Percentiles rank a stretch among this genome's conserved stretches.
These are phyloP conservation scores for Lordiphosa collinella DNA, from an alignment of 1,140 invertebrate genomes.

Conservation along the genomic window DNA sequence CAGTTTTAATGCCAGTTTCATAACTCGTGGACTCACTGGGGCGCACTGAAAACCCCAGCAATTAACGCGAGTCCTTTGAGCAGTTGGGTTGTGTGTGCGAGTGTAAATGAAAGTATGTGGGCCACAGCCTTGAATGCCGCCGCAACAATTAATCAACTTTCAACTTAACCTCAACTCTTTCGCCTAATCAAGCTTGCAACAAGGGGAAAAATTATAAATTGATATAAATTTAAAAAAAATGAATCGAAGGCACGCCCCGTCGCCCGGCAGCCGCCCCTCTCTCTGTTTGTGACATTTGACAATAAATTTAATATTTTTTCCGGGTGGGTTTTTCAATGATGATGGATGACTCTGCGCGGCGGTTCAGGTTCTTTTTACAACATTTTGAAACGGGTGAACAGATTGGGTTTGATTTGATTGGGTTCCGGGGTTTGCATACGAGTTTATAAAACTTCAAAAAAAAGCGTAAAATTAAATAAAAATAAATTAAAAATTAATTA, in stretches of 20 bases:
- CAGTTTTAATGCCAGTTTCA: slow-evolving; percentile 70
- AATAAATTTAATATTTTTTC: slow-evolving; percentile 53
- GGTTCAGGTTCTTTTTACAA: no score
- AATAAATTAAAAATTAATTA: slow-evolving; percentile 75
- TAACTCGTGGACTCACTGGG: slow-evolving; percentile 70
- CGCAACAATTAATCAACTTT: slow-evolving; percentile 49
- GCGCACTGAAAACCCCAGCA: slow-evolving; percentile 53
- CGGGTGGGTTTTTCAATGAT: slow-evolving; percentile 50
- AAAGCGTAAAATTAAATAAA: slow-evolving; percentile 59
- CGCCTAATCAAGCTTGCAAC: slow-evolving; percentile 63
- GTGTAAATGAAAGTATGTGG: slow-evolving; percentile 1
- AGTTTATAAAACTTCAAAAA: slow-evolving; percentile 29
- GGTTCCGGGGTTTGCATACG: slow-evolving; percentile 46
- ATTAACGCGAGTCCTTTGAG: slow-evolving; percentile 59
- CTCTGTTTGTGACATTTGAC: slow-evolving; percentile 66
- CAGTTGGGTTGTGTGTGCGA: background rate
- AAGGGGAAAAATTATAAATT: slow-evolving; percentile 69
- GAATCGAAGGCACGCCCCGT: slow-evolving; percentile 35
- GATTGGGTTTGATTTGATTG: slow-evolving; percentile 52
- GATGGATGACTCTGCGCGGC: slow-evolving; percentile 53
- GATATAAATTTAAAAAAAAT: slow-evolving; percentile 73
- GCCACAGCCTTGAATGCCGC: slow-evolving; percentile 21
- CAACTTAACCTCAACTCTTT: slow-evolving; percentile 42
- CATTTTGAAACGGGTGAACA: no score
- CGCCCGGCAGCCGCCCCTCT: slow-evolving; percentile 1